Percentiles rank a stretch among this genome's conserved stretches.
Evolutionary conservation across 2,113 vertebrate species (phyloP).

Genomic region (Podarcis muralis): DNA sequence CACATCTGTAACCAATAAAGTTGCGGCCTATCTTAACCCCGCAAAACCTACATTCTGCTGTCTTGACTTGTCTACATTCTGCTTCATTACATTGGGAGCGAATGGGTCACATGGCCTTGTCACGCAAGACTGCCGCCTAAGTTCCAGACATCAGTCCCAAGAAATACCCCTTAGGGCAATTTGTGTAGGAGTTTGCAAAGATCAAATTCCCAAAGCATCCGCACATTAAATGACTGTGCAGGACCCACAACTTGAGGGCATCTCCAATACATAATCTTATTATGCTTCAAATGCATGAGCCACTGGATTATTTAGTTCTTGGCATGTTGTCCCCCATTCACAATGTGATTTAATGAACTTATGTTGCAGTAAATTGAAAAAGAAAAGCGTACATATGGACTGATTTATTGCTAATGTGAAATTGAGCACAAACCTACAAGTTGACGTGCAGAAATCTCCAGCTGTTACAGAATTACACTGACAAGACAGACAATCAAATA

Average conservation of each 20-base stretch:
- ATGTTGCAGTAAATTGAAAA: slow-evolving; percentile 70
- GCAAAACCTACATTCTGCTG: too few relatives aligned
- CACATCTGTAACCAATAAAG: too few relatives aligned
- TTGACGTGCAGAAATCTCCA: slow-evolving; percentile 67
- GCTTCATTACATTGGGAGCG: neutral
- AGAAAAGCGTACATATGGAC: slow-evolving; percentile 65
- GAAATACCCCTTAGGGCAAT: neutral
- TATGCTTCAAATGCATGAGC: slow-evolving; percentile 68
- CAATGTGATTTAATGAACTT: slow-evolving; percentile 61
- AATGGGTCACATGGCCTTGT: neutral
- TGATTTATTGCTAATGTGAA: slow-evolving; percentile 75
- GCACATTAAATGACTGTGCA: neutral
- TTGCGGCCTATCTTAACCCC: too few relatives aligned
- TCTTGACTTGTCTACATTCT: too few relatives aligned
- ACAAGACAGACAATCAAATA: slow-evolving; percentile 74
- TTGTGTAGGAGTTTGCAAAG: neutral
- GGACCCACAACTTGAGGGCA: neutral
- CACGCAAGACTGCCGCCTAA: neutral
- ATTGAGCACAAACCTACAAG: slow-evolving; percentile 69
- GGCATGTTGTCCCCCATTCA: slow-evolving; percentile 46
- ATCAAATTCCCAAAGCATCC: neutral
- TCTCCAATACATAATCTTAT: slow-evolving; percentile 64
- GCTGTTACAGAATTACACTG: slow-evolving; percentile 76
- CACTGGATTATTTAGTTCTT: slow-evolving; percentile 73
- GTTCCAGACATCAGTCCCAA: neutral